Base-by-base conservation (phyloP, 2,888 invertebrate species). In the Tenthredo distinguenda region DNA sequence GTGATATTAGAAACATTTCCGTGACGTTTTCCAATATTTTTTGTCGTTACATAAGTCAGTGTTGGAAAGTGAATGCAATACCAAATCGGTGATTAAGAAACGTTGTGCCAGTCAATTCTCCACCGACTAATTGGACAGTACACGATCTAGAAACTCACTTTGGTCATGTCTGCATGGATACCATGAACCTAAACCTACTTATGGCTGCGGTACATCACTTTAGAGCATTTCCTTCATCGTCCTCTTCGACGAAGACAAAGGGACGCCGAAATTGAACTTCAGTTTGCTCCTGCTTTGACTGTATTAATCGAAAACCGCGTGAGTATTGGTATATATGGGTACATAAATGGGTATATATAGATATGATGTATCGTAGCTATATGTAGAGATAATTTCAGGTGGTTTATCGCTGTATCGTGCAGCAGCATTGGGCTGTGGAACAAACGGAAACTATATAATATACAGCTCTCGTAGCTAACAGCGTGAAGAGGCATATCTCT, bases 371-470 rank as follows among this genome's bases (percentile, higher is more conserved):
- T 76, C 31, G 37, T 76, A 76, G 21, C 40, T 34, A 6, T 37
- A 31, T 7, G 21, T 37, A 12, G 71, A 43, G 47, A 79, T 79
- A 79, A 79, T 79, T 79, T 79, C 76, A n/a, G 21, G n/a, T n/a
- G 12, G 37, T 71, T 34, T 76, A 47, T 76, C 76, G 21, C 37
- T 18, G n/a, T 71, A 37, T 71, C 34, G 37, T 71, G 21, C n/a
- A 71, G 71, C 71, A 71, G 47, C 43, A 47, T 76, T 47, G 40
- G 40, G 47, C 76, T 76, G n/a, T 34, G 34, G 84, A 84, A 86
- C 85, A 84, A 86, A 88, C 91, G 92, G 92, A 92, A 92, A 89
- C 91, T 90, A 90, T 91, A 79, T 79, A 79, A 79, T 79, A 79
- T 79, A 79, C 79, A 79, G 79, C 76, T 76, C 79, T 79, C 79